Evolutionary conservation across 2,888 invertebrate species (phyloP), one percentile per base, ranked within the genome.

Genomic region (Parochlus steinenii): DNA sequence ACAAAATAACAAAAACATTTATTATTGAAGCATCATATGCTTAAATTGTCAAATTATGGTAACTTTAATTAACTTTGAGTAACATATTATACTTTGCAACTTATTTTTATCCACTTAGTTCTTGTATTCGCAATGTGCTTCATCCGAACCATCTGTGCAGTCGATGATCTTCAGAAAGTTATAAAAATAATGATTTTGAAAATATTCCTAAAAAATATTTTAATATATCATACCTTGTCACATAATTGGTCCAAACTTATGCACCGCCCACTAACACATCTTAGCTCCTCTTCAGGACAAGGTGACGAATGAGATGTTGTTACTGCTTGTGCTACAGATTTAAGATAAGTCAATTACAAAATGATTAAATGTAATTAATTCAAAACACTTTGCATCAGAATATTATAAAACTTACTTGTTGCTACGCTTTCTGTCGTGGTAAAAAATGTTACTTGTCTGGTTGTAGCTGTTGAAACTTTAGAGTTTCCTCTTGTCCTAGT

Each of bases 181-280:
- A n/a, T n/a, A n/a, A n/a, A n/a, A n/a, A n/a, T n/a, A n/a, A n/a
- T n/a, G n/a, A n/a, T n/a, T n/a, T n/a, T n/a, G n/a, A n/a, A n/a
- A n/a, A n/a, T n/a, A n/a, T n/a, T n/a, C n/a, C n/a, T n/a, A n/a
- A n/a, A n/a, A n/a, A n/a, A n/a, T n/a, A n/a, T n/a, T n/a, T n/a
- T n/a, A n/a, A n/a, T n/a, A 30, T 17, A 19, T 19, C 11, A 11
- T 42, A 58, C 58, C 49, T 53, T 59, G 47, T 74, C 73, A 47
- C 73, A 74, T 19, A 73, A 62, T 44, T 71, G 71, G 6, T 65
- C 58, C 12, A 73, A 59, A 1, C 69, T 68, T 44, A 74, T 72
- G 49, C 73, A 74, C 40, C 67, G 60, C 17, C 72, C 72, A 47
- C 71, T 71, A 4, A 71, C 66, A 45, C 73, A 74, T 37, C 72